These are phyloP conservation scores for Chrysolophus pictus DNA, from an alignment of 2,797 vertebrate genomes.

Conservation along the genomic window DNA sequence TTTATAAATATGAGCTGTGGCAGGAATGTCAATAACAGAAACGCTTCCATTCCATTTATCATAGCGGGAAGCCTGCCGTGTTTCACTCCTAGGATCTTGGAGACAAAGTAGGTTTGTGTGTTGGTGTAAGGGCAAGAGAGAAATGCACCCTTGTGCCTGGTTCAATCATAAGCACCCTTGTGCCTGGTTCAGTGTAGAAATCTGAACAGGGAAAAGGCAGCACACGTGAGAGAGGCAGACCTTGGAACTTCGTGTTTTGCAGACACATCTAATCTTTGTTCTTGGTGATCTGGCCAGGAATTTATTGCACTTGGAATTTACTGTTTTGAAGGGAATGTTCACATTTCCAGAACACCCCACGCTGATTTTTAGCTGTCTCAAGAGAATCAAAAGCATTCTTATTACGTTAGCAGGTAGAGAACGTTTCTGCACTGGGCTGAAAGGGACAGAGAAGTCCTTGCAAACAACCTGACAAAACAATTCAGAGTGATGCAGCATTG, in stretches of 20 bases:
- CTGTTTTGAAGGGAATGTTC: background rate
- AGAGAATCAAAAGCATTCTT: background rate
- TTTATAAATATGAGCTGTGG: background rate
- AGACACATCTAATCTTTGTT: background rate
- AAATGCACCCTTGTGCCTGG: rapidly evolving
- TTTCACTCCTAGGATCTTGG: background rate
- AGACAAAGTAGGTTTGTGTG: background rate
- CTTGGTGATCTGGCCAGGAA: background rate
- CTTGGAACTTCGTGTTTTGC: background rate
- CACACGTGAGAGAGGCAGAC: background rate
- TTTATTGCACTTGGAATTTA: background rate
- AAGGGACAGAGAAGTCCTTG: background rate
- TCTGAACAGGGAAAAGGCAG: background rate
- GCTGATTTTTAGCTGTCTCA: background rate
- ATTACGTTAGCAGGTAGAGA: background rate
- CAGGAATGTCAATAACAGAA: background rate
- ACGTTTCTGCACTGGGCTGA: background rate
- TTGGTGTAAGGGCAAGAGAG: background rate
- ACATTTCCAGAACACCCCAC: background rate
- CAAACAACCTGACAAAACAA: no score
- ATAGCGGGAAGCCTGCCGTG: background rate
- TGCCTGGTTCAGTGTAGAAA: background rate
- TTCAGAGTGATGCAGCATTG: no score
- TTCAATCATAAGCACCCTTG: background rate
- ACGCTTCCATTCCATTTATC: background rate